Base-by-base conservation (phyloP, 2,113 vertebrate genomes). In the Scomber japonicus region DNA sequence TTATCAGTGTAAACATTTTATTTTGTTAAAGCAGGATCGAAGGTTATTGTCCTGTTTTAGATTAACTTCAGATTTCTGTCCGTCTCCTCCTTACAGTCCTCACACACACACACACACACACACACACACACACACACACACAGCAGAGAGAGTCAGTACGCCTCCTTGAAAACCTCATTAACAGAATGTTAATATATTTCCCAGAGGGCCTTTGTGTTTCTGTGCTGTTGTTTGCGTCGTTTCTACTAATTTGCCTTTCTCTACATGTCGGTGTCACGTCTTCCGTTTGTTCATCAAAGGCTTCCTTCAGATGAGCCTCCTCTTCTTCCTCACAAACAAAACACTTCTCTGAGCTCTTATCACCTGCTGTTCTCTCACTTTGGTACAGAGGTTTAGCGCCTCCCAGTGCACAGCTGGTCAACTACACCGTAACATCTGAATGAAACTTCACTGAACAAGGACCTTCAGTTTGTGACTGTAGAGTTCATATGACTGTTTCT, bases 331-430 rank as follows among this genome's bases (percentile, higher is more conserved):
- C 12, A 27, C 73, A 82, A 84, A 85, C 78, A 82, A 73, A 88
- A 72, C 86, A 72, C 83, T 88, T 65, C 19, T 83, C 11, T 15
- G 16, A 62, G 35, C 56, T 78, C 62, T 67, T 2, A 0, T 24
- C 53, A 10, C 24, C 76, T 45, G 70, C 73, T 77, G 49, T 5
- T 71, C 48, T 30, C 5, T 2, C 48, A 1, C 54, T 62, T 19
- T 40, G 45, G 14, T 13, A 49, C 76, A 82, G 85, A 66, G 70
- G 69, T 48, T 67, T 75, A 89, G 75, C 59, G 71, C 85, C 91
- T 73, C 92, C 92, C 80, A 75, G 92, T 93, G 92, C 91, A 65
- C 16, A 21, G 2, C 46, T 0, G 7, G 2, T 17, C 11, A 30
- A 66, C 21, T 65, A 49, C 76, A 79, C 19, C 3, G 59, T 55